phyloP scores from a whole-genome alignment of 2,113 vertebrate species.

The Laterallus jamaicensis region DNA sequence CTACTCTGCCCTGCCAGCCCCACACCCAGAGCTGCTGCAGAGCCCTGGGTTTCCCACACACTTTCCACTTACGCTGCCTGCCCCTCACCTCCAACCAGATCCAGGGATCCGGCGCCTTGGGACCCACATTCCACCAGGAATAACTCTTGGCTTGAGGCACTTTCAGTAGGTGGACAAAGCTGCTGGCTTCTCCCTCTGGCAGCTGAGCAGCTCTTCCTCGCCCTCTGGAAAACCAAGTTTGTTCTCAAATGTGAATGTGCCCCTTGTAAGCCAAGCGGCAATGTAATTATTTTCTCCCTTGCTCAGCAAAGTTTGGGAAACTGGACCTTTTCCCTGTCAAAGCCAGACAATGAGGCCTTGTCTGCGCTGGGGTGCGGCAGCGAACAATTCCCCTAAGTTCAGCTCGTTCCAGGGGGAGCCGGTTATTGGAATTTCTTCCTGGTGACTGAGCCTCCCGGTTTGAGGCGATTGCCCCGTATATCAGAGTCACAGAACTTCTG shows the following conservation, averaged over 20 bases:
- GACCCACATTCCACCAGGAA: conserved; percentile 14
- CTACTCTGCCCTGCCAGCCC: neutral
- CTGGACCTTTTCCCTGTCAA: conserved; percentile 36
- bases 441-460: neutral
- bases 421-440: neutral
- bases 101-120: neutral
- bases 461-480: neutral
- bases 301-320: conserved; percentile 66
- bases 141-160: conserved; percentile 18
- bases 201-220: neutral
- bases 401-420: neutral
- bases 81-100: neutral
- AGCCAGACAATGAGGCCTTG: conserved; percentile 64
- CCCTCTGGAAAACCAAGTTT: conserved; percentile 28
- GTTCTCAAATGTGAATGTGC: conserved; percentile 50
- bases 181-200: neutral
- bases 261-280: conserved; percentile 57
- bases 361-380: neutral
- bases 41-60: neutral
- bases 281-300: conserved; percentile 68
- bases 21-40: fast-evolving
- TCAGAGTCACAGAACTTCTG: neutral
- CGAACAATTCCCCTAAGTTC: conserved; percentile 43
- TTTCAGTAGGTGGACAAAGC: neutral
- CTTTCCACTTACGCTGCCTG: neutral